phyloP scores from a whole-genome alignment of 2,797 vertebrate species.

The Acomys russatus region DNA sequence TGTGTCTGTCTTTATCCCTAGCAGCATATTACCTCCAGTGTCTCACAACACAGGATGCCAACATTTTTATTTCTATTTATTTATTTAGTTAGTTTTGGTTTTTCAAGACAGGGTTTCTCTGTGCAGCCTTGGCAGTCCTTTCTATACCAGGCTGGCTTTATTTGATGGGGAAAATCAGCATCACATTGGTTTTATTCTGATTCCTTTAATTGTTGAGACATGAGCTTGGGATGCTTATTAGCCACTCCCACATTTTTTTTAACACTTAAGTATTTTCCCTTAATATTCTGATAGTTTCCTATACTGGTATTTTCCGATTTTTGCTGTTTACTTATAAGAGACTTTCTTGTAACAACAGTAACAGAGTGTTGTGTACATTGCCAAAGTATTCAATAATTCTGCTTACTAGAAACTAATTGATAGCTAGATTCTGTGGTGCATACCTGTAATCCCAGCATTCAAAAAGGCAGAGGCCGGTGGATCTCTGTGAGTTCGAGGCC shows the following conservation, averaged over 20 bases:
- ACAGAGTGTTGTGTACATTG: neutral
- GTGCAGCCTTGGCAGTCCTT: too few species aligned
- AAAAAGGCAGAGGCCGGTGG: too few species aligned
- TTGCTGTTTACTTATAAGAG: neutral
- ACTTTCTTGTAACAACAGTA: neutral
- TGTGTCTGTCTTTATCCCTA: neutral
- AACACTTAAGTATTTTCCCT: neutral
- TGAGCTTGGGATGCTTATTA: conserved; percentile 18
- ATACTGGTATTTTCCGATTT: conserved; percentile 19
- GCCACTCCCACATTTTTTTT: neutral
- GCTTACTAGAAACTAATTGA: conserved; percentile 38
- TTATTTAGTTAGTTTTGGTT: neutral
- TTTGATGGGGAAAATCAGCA: neutral
- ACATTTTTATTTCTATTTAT: neutral
- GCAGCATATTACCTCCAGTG: neutral
- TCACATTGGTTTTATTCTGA: neutral
- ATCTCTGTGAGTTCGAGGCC: too few species aligned
- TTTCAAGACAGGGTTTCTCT: too few species aligned
- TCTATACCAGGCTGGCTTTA: neutral
- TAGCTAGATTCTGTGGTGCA: too few species aligned
- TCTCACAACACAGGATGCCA: neutral
- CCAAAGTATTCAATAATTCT: conserved; percentile 3
- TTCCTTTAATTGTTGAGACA: conserved; percentile 1
- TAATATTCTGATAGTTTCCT: neutral
- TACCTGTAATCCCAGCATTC: too few species aligned